phyloP scores from a whole-genome alignment of 2,888 invertebrate genomes.

The Morinoia aosen region DNA sequence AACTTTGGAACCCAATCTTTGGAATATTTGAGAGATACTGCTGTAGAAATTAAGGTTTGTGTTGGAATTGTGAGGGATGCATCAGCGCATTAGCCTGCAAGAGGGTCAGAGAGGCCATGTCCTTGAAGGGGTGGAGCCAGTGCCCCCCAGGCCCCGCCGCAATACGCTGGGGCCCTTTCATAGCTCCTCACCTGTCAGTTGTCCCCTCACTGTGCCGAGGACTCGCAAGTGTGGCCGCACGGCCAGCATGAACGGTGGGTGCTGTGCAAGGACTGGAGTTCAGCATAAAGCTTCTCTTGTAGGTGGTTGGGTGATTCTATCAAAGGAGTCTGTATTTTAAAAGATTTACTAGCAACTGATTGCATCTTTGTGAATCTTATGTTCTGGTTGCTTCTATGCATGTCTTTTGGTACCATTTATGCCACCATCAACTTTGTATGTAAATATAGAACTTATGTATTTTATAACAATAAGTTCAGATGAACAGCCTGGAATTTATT shows the following conservation, averaged over 20 bases:
- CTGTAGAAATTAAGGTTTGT: too few relatives aligned
- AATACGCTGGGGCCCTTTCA: neutral
- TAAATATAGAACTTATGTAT: too few relatives aligned
- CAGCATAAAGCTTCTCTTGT: neutral
- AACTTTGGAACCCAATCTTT: too few relatives aligned
- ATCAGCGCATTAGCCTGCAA: conserved; percentile 9
- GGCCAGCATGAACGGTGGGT: conserved; percentile 30
- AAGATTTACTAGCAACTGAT: neutral
- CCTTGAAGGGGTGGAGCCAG: neutral
- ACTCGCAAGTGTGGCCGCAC: neutral
- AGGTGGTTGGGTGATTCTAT: neutral
- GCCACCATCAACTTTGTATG: too few relatives aligned
- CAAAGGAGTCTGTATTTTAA: neutral
- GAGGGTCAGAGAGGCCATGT: neutral
- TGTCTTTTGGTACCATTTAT: too few relatives aligned
- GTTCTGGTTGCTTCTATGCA: neutral
- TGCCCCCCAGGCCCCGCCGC: conserved; percentile 40
- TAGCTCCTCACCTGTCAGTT: neutral
- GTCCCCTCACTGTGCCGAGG: neutral
- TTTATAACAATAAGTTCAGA: too few relatives aligned
- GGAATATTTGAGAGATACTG: too few relatives aligned
- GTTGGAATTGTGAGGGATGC: neutral
- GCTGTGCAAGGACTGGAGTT: neutral
- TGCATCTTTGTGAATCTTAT: too few relatives aligned
- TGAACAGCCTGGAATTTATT: too few relatives aligned